A percentile compares a stretch with the other conserved stretches of the same genome.
These are phyloP conservation scores for Megaustenia siamemsis DNA, from an alignment of 2,888 invertebrate species.

Conservation along the genomic window DNA sequence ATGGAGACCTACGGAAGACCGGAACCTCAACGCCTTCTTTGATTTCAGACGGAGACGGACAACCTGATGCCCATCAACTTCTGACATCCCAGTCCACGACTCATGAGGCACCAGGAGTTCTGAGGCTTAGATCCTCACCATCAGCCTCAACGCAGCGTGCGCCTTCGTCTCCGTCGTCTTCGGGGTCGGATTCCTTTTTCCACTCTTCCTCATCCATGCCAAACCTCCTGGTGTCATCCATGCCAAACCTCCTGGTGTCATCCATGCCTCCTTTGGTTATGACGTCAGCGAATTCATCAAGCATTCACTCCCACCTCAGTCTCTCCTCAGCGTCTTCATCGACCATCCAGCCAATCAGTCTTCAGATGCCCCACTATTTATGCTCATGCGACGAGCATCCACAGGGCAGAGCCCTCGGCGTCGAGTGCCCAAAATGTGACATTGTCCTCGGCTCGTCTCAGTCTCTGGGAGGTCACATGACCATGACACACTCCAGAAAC, in stretches of 20 bases:
- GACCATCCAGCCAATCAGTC: not conserved
- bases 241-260: conserved; percentile 12
- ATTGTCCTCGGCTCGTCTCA: conserved; percentile 94
- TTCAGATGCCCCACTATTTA: conserved; percentile 59
- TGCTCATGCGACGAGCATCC: conserved; percentile 86
- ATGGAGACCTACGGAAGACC: not conserved
- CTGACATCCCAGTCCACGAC: not conserved
- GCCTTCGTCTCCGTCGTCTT: conserved; percentile 3
- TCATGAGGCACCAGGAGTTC: not conserved
- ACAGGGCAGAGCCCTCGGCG: conserved; percentile 94
- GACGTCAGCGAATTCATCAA: conserved; percentile 10
- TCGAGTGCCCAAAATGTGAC: conserved; percentile 97
- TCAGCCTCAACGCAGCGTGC: not conserved
- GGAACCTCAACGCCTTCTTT: not conserved
- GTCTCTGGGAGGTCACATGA: conserved; percentile 84
- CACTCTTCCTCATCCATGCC: not conserved
- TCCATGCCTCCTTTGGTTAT: conserved; percentile 18
- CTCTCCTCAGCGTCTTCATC: not conserved
- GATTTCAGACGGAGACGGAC: not conserved
- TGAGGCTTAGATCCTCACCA: conserved; percentile 1
- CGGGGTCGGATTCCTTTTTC: not conserved
- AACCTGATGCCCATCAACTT: not conserved
- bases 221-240: not conserved
- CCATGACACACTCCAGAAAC: conserved; percentile 91
- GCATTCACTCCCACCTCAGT: not conserved